phyloP scores from a whole-genome alignment of 2,797 vertebrate species.

The Diplodus sargus region DNA sequence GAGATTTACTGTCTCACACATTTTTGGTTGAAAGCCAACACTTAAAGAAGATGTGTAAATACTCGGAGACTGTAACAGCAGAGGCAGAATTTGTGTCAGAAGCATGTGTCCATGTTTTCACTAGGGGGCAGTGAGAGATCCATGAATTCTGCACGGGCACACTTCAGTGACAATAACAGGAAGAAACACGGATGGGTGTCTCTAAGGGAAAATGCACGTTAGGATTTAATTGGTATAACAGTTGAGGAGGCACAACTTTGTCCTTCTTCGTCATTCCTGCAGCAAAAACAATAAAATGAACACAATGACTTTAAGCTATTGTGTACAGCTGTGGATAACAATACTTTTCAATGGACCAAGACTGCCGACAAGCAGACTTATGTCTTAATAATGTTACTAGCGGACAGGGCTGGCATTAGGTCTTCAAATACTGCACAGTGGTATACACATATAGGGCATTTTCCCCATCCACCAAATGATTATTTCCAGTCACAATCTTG shows the following conservation, averaged over 20 bases:
- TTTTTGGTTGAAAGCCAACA: neutral
- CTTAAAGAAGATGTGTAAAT: neutral
- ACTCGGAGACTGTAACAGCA: neutral
- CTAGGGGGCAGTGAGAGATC: constrained; percentile 64
- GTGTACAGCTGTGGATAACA: neutral
- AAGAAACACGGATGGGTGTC: neutral
- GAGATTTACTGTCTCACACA: neutral
- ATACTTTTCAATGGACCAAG: neutral
- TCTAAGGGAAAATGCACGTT: neutral
- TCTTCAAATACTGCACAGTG: constrained; percentile 22
- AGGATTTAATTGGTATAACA: constrained; percentile 13
- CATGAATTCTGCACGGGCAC: constrained; percentile 1
- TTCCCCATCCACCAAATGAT: neutral
- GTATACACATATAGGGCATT: constrained; percentile 19
- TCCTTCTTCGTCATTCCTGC: neutral
- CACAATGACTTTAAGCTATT: no score
- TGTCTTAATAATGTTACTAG: neutral
- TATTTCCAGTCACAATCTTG: neutral
- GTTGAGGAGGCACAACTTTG: neutral
- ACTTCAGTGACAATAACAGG: constrained; percentile 10
- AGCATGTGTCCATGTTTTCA: constrained; percentile 22
- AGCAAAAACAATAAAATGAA: neutral
- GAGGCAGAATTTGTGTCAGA: neutral
- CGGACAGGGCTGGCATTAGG: constrained; percentile 45
- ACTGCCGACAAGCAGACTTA: constrained; percentile 11